Base-by-base conservation (phyloP, 1,140 invertebrate genomes). In the Drosophila tani region DNA sequence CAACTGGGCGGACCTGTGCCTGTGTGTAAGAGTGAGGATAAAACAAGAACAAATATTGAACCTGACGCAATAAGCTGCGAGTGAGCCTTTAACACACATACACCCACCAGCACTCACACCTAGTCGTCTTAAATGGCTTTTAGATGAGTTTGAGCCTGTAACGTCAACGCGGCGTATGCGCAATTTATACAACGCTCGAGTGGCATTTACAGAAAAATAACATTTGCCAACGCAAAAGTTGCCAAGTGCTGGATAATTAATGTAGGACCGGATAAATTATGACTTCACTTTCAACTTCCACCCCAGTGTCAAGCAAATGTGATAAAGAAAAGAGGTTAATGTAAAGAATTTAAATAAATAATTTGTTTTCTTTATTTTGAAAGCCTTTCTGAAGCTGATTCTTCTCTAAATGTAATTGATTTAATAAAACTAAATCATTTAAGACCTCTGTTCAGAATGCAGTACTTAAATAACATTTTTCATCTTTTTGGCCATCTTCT, bases 11-110 rank as follows among this genome's bases (percentile, higher is more conserved):
- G 55, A n/a, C 40, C 55, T 77, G 41, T 38, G 17, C 50, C 11
- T 66, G 67, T 27, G 24, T 68, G 53, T 46, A 55, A 32, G 12
- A 21, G 55, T 62, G 43, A 57, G 71, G 62, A 51, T 68, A 41
- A 41, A 80, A 80, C 71, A 83, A 57, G 80, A 71, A 78, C 84
- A 88, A 87, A 87, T 88, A 87, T 87, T 87, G 81, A 90, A 75
- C 75, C 77, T 84, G 65, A 81, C 84, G 84, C 84, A 88, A 84
- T 81, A 84, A 79, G 75, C 77, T 75, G 68, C 58, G 46, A 64
- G 49, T 51, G 45, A 63, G 35, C 67, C 76, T 41, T 45, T 45
- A 5, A 24, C 32, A 47, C 43, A 41, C 24, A 24, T 17, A 67
- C 56, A 71, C 57, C 69, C 45, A 70, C 46, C 56, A 68, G 56